These are phyloP conservation scores for Oceanites oceanicus DNA, from an alignment of 2,113 vertebrate species.

Conservation along the genomic window DNA sequence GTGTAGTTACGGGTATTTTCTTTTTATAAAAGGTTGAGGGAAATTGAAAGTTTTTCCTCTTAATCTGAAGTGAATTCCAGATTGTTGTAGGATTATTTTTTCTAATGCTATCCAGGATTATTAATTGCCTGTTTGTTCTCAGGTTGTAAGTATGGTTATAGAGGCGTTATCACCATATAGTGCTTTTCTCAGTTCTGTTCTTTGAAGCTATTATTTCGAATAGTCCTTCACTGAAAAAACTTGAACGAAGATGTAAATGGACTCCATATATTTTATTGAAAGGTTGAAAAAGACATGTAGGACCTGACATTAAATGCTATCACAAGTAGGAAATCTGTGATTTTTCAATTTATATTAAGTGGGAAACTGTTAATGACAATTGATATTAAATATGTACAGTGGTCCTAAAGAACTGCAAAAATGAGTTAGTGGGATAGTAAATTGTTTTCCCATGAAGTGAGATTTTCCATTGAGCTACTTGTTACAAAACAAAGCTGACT, in stretches of 20 bases:
- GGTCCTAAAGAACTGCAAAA: background rate
- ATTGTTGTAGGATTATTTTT: background rate
- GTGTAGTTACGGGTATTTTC: background rate
- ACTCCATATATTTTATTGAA: background rate
- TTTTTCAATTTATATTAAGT: constrained; percentile 31
- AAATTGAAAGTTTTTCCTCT: background rate
- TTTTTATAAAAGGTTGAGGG: background rate
- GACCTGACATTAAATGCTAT: constrained; percentile 6
- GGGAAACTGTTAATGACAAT: constrained; percentile 7
- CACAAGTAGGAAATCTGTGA: background rate
- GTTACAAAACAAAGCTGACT: background rate
- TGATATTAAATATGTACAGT: background rate
- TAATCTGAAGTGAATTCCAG: background rate
- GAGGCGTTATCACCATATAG: background rate
- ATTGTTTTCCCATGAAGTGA: background rate
- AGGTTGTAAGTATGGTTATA: background rate
- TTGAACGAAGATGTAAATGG: background rate
- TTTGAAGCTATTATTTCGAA: background rate
- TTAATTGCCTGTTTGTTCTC: background rate
- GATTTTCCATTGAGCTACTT: background rate
- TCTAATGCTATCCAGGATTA: background rate
- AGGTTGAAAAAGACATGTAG: background rate
- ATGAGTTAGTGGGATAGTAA: background rate
- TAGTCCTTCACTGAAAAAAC: background rate
- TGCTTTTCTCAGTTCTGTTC: background rate